These are phyloP conservation scores for Carposina sasakii DNA, from an alignment of 1,140 invertebrate genomes.

Conservation along the genomic window DNA sequence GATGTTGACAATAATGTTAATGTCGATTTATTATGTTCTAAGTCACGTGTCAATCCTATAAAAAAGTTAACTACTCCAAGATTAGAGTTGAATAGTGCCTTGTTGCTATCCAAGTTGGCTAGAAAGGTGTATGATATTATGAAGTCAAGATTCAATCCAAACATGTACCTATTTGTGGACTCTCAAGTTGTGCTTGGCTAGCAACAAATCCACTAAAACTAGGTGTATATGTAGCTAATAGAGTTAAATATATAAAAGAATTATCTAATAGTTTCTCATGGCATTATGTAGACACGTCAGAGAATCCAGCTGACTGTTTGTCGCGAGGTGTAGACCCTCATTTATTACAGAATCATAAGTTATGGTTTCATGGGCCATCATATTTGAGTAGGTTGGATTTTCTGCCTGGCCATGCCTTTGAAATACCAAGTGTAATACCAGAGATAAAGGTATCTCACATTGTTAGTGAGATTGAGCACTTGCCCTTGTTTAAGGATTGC, in stretches of 20 bases:
- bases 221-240: slow-evolving; percentile 48
- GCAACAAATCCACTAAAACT: slow-evolving; percentile 19
- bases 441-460: too few relatives aligned
- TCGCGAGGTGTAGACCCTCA: slow-evolving; percentile 16
- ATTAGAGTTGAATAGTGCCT: slow-evolving; percentile 16
- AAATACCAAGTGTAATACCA: too few relatives aligned
- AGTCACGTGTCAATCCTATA: slow-evolving; percentile 8
- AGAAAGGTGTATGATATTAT: slow-evolving; percentile 11
- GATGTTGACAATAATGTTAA: background rate
- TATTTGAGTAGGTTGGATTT: too few relatives aligned
- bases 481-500: too few relatives aligned
- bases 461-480: too few relatives aligned
- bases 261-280: slow-evolving; percentile 15
- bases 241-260: slow-evolving; percentile 42
- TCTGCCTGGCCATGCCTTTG: too few relatives aligned
- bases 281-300: slow-evolving; percentile 11
- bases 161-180: slow-evolving; percentile 35
- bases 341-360: background rate
- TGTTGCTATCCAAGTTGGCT: slow-evolving; percentile 10
- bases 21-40: slow-evolving; percentile 9
- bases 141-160: slow-evolving; percentile 4
- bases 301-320: slow-evolving; percentile 32
- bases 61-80: slow-evolving; percentile 11
- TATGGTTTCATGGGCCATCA: slow-evolving; percentile 14
- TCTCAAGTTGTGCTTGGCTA: slow-evolving; percentile 54